Evolutionary conservation across 64 coral and sea anemone species (phyloP), one percentile per base, ranked within the genome.

Genomic region (Dendronephthya gigantea): DNA sequence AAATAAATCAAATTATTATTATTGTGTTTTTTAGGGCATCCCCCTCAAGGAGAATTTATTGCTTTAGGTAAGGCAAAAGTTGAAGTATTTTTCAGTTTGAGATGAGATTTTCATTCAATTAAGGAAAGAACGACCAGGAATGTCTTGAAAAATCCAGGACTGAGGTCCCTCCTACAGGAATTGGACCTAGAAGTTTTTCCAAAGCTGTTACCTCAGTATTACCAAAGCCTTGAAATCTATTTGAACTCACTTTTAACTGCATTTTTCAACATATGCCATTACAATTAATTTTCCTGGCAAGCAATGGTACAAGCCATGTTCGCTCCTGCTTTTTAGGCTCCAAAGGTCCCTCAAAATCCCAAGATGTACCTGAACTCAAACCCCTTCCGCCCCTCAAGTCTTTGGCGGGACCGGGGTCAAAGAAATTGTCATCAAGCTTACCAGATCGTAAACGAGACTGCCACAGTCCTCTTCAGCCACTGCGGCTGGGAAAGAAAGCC

Each of bases 361-460:
- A 62, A 35, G 72, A 79, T 39, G 17, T 39, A 29, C 30, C 32
- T 79, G 72, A 79, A 9, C 30, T 36, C 6, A 79, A 79, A 79
- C 72, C 72, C 29, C 36, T 79, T 0, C 72, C 72, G 9, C 32
- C 72, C 29, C 72, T 79, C 72, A 79, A 79, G 37, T 33, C 30
- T 12, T 12, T 79, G 3, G 4, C 72, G 10, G 36, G 30, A 4
- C 14, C 32, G 1, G 1, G 15, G 29, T 34, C 72, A 14, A 79
- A 79, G 31, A 79, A 79, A 19, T 36, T 34, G 15, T 0, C 30
- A 0, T 15, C 72, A 36, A 39, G 2, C 15, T 79, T 79, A 19
- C 72, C 72, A 28, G 72, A 79, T 39, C 72, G 72, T 79, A 79
- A 79, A 79, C 72, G 72, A 79, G 72, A 79, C 30, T 79, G 19